A percentile compares a stretch with the other conserved stretches of the same genome.
phyloP scores from a whole-genome alignment of 2,888 invertebrate genomes.

The Tyria jacobaeae region DNA sequence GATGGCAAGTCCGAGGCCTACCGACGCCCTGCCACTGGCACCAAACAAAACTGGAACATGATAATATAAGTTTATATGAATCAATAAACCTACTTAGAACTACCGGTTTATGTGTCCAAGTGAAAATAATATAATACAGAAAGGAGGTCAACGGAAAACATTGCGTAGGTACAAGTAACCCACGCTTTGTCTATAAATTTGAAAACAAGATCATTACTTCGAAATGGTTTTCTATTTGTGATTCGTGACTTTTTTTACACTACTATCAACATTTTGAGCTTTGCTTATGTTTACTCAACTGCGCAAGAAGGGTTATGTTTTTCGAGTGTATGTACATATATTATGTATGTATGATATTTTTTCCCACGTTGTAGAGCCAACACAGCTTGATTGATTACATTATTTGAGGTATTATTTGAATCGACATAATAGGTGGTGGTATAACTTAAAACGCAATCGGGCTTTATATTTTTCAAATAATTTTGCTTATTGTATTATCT shows the following conservation, averaged over 20 bases:
- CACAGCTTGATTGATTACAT: no score
- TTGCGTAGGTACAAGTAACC: constrained; percentile 12
- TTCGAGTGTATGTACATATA: no score
- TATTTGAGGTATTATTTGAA: no score
- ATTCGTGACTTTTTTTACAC: background rate
- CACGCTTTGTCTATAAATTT: constrained; percentile 6
- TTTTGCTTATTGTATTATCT: no score
- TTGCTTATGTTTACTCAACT: background rate
- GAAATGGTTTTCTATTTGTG: background rate
- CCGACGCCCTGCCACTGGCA: no score
- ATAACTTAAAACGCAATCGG: no score
- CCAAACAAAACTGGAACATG: background rate
- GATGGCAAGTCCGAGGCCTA: no score
- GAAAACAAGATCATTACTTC: background rate
- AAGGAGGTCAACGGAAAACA: constrained; percentile 1
- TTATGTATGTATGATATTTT: no score
- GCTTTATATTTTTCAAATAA: no score
- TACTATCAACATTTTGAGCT: background rate
- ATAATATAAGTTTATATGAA: background rate
- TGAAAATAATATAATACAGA: background rate
- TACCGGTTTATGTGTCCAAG: background rate
- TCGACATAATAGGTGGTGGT: no score
- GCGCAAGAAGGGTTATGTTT: no score
- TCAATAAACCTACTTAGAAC: constrained; percentile 4
- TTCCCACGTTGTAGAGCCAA: no score